Conservation (phyloP, 2,113 vertebrate genomes). For the Pyrgilauda ruficollis region DNA sequence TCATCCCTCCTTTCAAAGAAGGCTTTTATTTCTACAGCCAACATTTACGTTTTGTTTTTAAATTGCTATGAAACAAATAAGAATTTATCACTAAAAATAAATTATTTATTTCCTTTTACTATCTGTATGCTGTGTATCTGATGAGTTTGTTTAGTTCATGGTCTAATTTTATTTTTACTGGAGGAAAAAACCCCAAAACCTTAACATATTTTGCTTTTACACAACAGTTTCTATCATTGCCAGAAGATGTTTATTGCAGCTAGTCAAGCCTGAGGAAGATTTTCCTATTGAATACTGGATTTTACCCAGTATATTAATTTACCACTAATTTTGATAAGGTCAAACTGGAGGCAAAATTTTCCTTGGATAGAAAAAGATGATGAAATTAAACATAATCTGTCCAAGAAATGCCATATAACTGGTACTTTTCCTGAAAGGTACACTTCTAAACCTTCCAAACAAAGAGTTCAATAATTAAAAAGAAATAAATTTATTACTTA, state of each 20-base stretch:
- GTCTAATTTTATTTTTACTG: background rate
- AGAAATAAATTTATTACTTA: background rate
- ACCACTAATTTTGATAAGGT: background rate
- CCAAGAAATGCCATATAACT: background rate
- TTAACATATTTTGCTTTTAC: background rate
- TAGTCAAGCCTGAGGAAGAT: background rate
- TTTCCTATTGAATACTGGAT: background rate
- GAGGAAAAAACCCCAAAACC: background rate
- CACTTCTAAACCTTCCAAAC: background rate
- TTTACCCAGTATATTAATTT: slow-evolving; percentile 24
- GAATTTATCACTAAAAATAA: background rate
- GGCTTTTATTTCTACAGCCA: background rate
- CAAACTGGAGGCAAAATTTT: background rate
- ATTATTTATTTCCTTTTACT: background rate
- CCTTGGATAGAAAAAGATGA: background rate
- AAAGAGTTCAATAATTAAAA: background rate
- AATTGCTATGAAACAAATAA: background rate
- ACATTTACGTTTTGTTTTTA: background rate
- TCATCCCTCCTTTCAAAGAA: background rate
- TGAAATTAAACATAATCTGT: background rate
- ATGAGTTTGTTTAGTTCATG: background rate
- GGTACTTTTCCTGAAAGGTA: background rate
- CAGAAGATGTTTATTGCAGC: background rate
- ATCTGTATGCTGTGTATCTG: background rate
- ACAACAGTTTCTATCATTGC: background rate